Conservation (phyloP, 2,888 invertebrate species). For the Eledone cirrhosa region DNA sequence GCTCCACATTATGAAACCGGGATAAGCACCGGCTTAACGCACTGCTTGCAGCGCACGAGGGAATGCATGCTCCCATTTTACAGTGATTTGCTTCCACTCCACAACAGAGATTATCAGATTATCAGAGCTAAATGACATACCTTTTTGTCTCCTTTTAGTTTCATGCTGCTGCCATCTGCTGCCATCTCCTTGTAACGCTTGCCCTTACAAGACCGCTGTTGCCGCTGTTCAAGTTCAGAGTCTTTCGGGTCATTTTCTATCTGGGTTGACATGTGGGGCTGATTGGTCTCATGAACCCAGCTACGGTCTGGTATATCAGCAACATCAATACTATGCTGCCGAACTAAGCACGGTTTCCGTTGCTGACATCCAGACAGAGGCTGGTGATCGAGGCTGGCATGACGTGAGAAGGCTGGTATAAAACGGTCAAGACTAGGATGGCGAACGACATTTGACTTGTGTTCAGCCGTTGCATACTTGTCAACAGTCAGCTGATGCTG, state of each 20-base stretch:
- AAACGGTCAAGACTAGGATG: slow-evolving; percentile 35
- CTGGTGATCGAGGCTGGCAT: slow-evolving; percentile 28
- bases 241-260: slow-evolving; percentile 26
- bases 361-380: slow-evolving; percentile 15
- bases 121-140: slow-evolving; percentile 28
- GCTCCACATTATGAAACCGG: too few species aligned
- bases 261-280: slow-evolving; percentile 30
- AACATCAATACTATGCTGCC: slow-evolving; percentile 26
- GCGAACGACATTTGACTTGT: slow-evolving; percentile 33
- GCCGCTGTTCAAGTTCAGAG: slow-evolving; percentile 40
- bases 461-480: slow-evolving; percentile 14
- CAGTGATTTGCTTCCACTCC: not conserved
- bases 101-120: not conserved
- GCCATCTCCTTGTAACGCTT: slow-evolving; percentile 54
- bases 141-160: slow-evolving; percentile 42
- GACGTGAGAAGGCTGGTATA: slow-evolving; percentile 19
- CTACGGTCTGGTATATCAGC: slow-evolving; percentile 21
- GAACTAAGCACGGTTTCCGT: slow-evolving; percentile 16
- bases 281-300: slow-evolving; percentile 3
- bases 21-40: too few species aligned
- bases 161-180: slow-evolving; percentile 44
- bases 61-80: too few species aligned
- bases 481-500: not conserved
- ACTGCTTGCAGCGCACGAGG: too few species aligned
- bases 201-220: slow-evolving; percentile 54